These are phyloP conservation scores for Acrobasis repandana DNA, from an alignment of 2,888 invertebrate species.

Conservation along the genomic window DNA sequence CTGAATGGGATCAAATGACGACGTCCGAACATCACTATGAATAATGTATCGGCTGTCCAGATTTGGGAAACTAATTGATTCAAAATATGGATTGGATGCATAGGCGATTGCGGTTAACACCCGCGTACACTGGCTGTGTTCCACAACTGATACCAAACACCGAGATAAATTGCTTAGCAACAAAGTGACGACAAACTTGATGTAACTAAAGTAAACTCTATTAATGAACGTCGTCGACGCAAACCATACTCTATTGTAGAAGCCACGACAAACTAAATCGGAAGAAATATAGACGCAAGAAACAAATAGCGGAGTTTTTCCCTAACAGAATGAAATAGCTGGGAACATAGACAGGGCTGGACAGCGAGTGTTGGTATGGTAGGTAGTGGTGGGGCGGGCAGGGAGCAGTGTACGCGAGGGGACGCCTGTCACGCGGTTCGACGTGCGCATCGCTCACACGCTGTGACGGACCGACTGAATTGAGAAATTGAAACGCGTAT, in stretches of 20 bases:
- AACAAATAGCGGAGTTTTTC: conserved; percentile 15
- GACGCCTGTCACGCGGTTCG: conserved; percentile 56
- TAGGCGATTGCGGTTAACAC: conserved; percentile 18
- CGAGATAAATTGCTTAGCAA: not conserved
- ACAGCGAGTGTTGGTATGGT: conserved; percentile 11
- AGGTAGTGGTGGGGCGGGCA: conserved; percentile 13
- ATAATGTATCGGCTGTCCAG: conserved; percentile 41
- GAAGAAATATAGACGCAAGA: conserved; percentile 20
- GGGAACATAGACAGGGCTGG: conserved; percentile 14
- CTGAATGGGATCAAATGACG: conserved; percentile 11
- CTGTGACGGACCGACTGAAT: conserved; percentile 74
- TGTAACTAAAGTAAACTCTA: conserved; percentile 11
- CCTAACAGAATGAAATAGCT: conserved; percentile 12
- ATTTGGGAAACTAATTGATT: conserved; percentile 43
- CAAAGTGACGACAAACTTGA: conserved; percentile 1
- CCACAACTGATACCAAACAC: conserved; percentile 2
- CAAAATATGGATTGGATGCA: conserved; percentile 37
- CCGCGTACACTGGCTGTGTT: not conserved
- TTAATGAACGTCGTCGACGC: conserved; percentile 18
- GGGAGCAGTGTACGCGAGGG: conserved; percentile 27
- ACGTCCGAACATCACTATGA: conserved; percentile 38
- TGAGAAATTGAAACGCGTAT: conserved; percentile 75
- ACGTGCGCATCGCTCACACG: conserved; percentile 71
- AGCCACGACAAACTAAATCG: conserved; percentile 20
- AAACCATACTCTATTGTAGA: conserved; percentile 13